Conservation (phyloP, 92 coral and sea anemone species). For the Bergia puertoricense region DNA sequence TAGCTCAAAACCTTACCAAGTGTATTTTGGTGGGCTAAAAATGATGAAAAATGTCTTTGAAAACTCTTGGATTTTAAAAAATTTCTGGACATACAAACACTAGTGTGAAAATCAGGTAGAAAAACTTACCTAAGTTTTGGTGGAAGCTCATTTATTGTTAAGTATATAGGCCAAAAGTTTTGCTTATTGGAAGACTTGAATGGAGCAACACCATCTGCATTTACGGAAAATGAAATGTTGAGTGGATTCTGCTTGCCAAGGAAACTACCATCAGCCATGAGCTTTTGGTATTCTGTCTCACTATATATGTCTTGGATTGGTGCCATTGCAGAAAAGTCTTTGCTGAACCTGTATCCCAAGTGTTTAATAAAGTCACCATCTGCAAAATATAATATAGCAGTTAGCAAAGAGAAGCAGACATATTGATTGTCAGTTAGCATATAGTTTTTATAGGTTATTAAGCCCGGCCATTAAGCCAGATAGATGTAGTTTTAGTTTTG, state of each 20-base stretch:
- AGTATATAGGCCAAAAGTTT: conserved; percentile 61
- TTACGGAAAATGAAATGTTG: conserved; percentile 55
- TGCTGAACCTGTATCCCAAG: conserved; percentile 48
- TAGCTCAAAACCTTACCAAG: too few relatives aligned
- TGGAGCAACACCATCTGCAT: conserved; percentile 54
- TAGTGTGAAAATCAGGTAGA: neutral
- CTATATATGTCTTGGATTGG: conserved; percentile 51
- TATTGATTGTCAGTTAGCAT: too few relatives aligned
- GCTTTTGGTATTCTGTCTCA: conserved; percentile 51
- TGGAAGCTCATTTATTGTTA: conserved; percentile 61
- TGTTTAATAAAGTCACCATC: conserved; percentile 46
- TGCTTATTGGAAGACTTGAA: conserved; percentile 50
- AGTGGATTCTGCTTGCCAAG: conserved; percentile 56
- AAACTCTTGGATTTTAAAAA: too few relatives aligned
- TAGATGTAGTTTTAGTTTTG: too few relatives aligned
- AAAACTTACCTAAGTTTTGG: conserved; percentile 52
- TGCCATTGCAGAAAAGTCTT: conserved; percentile 16
- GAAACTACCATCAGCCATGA: conserved; percentile 55
- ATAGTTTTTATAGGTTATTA: too few relatives aligned
- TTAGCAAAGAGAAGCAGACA: neutral
- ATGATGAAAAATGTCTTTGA: neutral
- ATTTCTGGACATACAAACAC: neutral
- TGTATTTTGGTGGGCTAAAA: too few relatives aligned
- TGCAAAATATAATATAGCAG: neutral
- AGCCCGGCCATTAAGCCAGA: too few relatives aligned